Conservation (phyloP, 2,888 invertebrate species). For the Lochmaea crataegi region DNA sequence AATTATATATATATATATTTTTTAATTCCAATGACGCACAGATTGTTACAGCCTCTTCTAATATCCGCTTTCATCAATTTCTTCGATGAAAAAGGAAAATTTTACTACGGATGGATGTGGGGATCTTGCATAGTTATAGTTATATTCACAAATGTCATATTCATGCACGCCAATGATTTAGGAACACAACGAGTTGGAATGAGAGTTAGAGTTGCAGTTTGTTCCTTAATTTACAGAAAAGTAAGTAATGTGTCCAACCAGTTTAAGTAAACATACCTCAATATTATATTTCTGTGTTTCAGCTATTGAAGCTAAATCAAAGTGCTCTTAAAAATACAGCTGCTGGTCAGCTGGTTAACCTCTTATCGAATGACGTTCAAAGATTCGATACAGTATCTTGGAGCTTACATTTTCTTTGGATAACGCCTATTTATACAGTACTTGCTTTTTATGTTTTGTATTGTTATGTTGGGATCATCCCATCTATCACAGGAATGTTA, state of each 20-base stretch:
- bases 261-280: background rate
- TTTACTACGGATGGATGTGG: background rate
- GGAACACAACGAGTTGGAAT: slow-evolving; percentile 77
- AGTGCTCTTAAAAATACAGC: slow-evolving; percentile 84
- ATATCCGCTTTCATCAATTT: background rate
- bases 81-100: background rate
- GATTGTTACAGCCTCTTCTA: background rate
- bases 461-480: slow-evolving; percentile 66
- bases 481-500: slow-evolving; percentile 72
- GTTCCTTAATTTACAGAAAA: slow-evolving; percentile 81
- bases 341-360: slow-evolving; percentile 83
- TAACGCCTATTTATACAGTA: slow-evolving; percentile 80
- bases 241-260: slow-evolving; percentile 68
- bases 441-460: slow-evolving; percentile 74
- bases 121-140: background rate
- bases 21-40: slow-evolving; percentile 70
- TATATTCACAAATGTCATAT: slow-evolving; percentile 66
- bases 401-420: slow-evolving; percentile 82
- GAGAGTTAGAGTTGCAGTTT: slow-evolving; percentile 80
- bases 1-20: background rate
- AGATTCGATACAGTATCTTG: slow-evolving; percentile 80
- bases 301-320: slow-evolving; percentile 74
- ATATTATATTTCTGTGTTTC: slow-evolving; percentile 1
- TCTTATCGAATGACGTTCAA: slow-evolving; percentile 87
- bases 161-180: slow-evolving; percentile 74